phyloP scores from a whole-genome alignment of 2,888 invertebrate genomes.

The Peribatodes rhomboidaria region DNA sequence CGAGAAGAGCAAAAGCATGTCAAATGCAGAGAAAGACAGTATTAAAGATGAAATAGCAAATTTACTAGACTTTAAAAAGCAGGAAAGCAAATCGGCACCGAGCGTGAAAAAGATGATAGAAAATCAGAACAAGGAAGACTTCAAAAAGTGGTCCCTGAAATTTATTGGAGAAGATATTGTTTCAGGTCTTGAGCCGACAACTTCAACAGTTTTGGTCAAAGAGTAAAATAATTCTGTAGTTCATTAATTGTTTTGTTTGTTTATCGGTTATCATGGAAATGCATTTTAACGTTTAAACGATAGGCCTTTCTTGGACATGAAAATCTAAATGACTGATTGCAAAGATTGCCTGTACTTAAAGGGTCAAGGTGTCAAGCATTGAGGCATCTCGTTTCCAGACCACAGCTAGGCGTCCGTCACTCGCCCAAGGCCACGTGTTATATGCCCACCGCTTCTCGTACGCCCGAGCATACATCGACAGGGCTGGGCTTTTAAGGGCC shows the following conservation, averaged over 20 bases:
- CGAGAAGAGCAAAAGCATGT: slow-evolving; percentile 34
- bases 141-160: slow-evolving; percentile 33
- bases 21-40: slow-evolving; percentile 30
- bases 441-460: too few species aligned
- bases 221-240: neutral
- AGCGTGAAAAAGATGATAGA: slow-evolving; percentile 15
- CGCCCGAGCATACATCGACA: too few species aligned
- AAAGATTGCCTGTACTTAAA: too few species aligned
- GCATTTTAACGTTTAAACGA: neutral
- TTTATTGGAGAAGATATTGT: slow-evolving; percentile 9
- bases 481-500: too few species aligned
- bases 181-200: neutral
- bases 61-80: slow-evolving; percentile 35
- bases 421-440: too few species aligned
- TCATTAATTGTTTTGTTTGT: neutral
- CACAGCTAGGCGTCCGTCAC: too few species aligned
- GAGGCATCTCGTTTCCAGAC: too few species aligned
- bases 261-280: neutral
- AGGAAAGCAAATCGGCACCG: slow-evolving; percentile 42
- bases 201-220: neutral
- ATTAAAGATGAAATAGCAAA: slow-evolving; percentile 38
- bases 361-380: too few species aligned
- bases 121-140: slow-evolving; percentile 11
- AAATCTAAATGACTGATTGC: too few species aligned
- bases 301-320: too few species aligned